phyloP scores from a whole-genome alignment of 2,888 invertebrate genomes.

The Drosophila merina region DNA sequence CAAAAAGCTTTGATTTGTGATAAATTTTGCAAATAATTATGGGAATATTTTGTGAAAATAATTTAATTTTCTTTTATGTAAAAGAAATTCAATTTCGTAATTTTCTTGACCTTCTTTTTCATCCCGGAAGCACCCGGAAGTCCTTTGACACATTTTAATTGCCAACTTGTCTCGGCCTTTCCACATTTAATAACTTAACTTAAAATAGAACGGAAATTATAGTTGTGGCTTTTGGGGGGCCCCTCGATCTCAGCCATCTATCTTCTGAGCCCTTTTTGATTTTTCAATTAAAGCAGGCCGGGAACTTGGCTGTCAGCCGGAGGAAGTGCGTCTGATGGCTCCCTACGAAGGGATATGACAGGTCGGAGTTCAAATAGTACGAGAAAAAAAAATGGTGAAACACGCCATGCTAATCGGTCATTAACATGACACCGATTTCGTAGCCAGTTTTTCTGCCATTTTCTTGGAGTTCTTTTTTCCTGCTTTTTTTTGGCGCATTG shows the following conservation, averaged over 20 bases:
- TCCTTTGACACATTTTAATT: conserved; percentile 2
- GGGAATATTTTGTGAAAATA: no score
- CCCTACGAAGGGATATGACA: conserved; percentile 15
- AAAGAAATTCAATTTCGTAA: background rate
- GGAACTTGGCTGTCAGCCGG: conserved; percentile 5
- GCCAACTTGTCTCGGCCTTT: background rate
- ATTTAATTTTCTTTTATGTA: no score
- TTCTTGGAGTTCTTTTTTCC: background rate
- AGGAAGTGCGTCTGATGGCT: conserved; percentile 29
- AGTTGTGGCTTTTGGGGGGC: background rate
- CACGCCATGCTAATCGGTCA: conserved; percentile 70
- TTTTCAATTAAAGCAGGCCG: conserved; percentile 8
- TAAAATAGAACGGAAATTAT: background rate
- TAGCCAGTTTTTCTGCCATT: conserved; percentile 4
- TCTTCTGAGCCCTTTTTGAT: background rate
- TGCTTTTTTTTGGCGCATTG: conserved; percentile 39
- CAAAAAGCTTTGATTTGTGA: no score
- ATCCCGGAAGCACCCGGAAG: background rate
- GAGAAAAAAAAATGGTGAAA: conserved; percentile 9
- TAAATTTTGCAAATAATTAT: no score
- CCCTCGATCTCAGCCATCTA: background rate
- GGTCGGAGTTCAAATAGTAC: conserved; percentile 36
- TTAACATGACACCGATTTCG: conserved; percentile 70
- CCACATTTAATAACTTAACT: conserved; percentile 1
- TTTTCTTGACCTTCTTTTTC: background rate